Evolutionary conservation across 2,113 vertebrate species (phyloP), one percentile per base, ranked within the genome.

Genomic region (Marmota monax): DNA sequence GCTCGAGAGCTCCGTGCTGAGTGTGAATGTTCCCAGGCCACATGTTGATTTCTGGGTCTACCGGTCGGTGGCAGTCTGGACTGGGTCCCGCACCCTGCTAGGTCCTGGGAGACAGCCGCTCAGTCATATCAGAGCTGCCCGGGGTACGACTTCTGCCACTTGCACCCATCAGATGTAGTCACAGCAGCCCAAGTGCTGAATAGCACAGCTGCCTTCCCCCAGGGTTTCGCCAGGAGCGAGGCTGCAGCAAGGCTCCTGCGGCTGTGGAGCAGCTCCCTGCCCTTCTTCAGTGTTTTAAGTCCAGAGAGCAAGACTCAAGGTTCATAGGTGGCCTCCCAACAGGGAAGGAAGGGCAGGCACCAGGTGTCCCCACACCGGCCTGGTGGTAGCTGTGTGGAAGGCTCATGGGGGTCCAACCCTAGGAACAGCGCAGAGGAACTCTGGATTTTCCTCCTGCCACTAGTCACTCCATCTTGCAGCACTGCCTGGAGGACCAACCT

Each of bases 1-100:
- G 5, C 27, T 34, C 5, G 51, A 82, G 42, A 5, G 4, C 58
- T 39, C 37, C 37, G 42, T 45, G 42, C 42, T 61, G 7, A 22
- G 2, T 16, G 23, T 0, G 1, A n/a, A 1, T 25, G 45, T 25
- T n/a, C n/a, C 25, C 7, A 17, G 20, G 9, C 39, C 5, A 0
- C 3, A 0, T 3, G 6, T 4, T 14, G 16, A 45, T 27, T 42
- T 92, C 14, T 14, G 18, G 25, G 16, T 67, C 56, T 14, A 16
- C 34, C 11, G 0, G 48, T 34, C 51, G 34, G 3, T 37, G 27
- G 69, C 18, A 17, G 16, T 22, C 69, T 37, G 77, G 25, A 4
- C 27, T 0, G 1, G 80, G 69, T 34, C 56, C 3, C 22, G 53
- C 4, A 0, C 56, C 45, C 58, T 20, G 39, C 72, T 29, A 0